A percentile compares a stretch with the other conserved stretches of the same genome.
Evolutionary conservation across 92 coral and sea anemone species (phyloP).

Genomic region (Desmophyllum pertusum): DNA sequence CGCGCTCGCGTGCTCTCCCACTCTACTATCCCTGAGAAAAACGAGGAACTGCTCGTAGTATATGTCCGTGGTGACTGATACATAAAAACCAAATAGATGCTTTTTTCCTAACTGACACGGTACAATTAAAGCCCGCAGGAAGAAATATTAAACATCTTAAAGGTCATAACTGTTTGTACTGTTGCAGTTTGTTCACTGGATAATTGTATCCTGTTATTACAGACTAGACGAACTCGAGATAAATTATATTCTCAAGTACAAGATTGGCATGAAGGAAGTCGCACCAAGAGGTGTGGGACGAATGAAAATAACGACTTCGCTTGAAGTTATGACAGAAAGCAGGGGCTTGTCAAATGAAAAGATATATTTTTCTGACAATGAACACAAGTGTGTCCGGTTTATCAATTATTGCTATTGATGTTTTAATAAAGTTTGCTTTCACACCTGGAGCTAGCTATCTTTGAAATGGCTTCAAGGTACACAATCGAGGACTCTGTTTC

Average conservation of each 20-base stretch:
- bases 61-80: no score
- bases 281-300: not conserved
- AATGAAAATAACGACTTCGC: not conserved
- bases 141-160: not conserved
- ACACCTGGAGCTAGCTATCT: slow-evolving; percentile 21
- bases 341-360: not conserved
- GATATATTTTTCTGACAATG: not conserved
- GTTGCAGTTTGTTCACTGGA: not conserved
- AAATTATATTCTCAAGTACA: not conserved
- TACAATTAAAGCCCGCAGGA: not conserved
- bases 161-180: not conserved
- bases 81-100: not conserved
- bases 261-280: not conserved
- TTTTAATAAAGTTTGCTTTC: slow-evolving; percentile 5
- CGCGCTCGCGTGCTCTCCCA: no score
- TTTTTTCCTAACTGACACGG: not conserved
- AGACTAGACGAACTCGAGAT: not conserved
- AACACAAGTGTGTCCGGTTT: slow-evolving; percentile 24
- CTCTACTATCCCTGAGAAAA: no score
- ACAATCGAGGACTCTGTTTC: slow-evolving; percentile 20
- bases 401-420: slow-evolving; percentile 3
- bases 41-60: no score
- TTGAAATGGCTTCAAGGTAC: slow-evolving; percentile 7
- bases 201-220: not conserved
- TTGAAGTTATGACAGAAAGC: not conserved